These are phyloP conservation scores for Tragelaphus imberbis DNA, from an alignment of 2,113 vertebrate genomes.

Conservation along the genomic window DNA sequence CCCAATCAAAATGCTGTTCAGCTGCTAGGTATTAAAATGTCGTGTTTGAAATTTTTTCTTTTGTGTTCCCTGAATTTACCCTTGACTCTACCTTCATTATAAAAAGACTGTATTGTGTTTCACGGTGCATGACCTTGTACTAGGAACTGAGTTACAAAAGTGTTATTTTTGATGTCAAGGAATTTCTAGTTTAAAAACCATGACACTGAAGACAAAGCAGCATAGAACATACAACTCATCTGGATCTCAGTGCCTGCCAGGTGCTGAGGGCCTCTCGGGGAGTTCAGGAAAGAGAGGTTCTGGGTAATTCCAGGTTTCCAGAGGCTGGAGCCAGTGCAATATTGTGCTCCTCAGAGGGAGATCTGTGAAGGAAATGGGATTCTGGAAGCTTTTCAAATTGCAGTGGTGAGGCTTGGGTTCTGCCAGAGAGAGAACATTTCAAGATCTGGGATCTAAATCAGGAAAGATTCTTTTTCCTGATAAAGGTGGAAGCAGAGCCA, in stretches of 20 bases:
- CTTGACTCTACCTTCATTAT: background rate
- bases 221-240: background rate
- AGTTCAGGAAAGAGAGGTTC: background rate
- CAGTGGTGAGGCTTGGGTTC: background rate
- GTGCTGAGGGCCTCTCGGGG: rapidly evolving
- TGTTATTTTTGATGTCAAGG: background rate
- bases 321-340: background rate
- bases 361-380: background rate
- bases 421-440: background rate
- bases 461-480: background rate
- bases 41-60: background rate
- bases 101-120: background rate
- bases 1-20: constrained; percentile 7
- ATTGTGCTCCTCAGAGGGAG: background rate
- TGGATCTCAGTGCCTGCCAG: background rate
- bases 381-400: background rate
- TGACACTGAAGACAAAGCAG: background rate
- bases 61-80: background rate
- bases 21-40: background rate
- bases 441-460: background rate
- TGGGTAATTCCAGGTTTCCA: background rate
- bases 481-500: background rate
- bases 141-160: constrained; percentile 2
- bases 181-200: background rate
- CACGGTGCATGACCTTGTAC: background rate